Evolutionary conservation across 2,888 invertebrate species (phyloP), one percentile per base, ranked within the genome.

Genomic region (Apamea sordens): DNA sequence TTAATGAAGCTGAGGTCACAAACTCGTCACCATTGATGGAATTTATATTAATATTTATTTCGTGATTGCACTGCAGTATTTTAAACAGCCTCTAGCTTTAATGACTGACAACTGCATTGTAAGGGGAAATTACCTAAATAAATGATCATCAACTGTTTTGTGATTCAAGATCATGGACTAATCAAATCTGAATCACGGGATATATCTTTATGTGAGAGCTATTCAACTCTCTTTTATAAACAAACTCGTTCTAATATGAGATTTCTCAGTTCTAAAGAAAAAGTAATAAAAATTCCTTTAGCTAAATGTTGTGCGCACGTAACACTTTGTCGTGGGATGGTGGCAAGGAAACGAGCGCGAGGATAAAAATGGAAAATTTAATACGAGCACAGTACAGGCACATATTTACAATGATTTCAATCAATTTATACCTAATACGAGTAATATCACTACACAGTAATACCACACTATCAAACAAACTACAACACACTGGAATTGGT

Each of bases 251-350:
- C 64, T 72, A 75, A 75, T 74, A 70, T 53, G 59, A 63, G 67
- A 72, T 68, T 85, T 78, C 81, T 36, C 15, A 67, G 80, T 67
- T 77, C 72, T 44, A 47, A 78, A 76, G 75, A 82, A 87, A 83
- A 73, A 74, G 82, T 73, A 73, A 79, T 82, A 80, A 82, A 85
- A 75, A 85, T 81, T 83, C 74, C 76, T 77, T 69, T 71, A 15
- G 59, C 59, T 79, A 64, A 76, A 75, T 65, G 63, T 63, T 72
- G 72, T 75, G 59, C 63, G 18, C 63, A 76, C 56, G 56, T 71
- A 77, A 69, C 10, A 56, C 61, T 61, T 47, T 70, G 70, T 44
- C 72, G 59, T 70, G 56, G 65, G 65, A 41, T 81, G 65, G 47
- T 72, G 64, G 63, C 41, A 83, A 69, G 74, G 32, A 83, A 79